Percentiles rank a stretch among this genome's conserved stretches.
Evolutionary conservation across 2,113 vertebrate genomes (phyloP).

Genomic region (Heptranchias perlo): DNA sequence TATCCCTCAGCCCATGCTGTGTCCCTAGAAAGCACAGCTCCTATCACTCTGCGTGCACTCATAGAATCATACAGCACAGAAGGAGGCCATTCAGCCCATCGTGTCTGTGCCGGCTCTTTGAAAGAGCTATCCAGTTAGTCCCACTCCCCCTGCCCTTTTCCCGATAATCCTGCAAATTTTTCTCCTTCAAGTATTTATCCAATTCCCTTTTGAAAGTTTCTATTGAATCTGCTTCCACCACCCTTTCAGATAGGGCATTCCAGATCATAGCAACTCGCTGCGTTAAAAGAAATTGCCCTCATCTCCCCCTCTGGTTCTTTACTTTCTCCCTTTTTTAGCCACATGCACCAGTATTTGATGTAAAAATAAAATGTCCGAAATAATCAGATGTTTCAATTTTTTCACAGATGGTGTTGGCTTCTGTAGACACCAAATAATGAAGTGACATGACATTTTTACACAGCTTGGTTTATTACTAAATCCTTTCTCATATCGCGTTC

Average conservation of each 20-base stretch:
- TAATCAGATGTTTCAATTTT: neutral
- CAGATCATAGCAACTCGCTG: neutral
- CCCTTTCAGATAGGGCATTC: neutral
- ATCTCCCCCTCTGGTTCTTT: neutral
- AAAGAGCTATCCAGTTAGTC: neutral
- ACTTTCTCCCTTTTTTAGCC: neutral
- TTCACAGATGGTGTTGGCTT: slow-evolving; percentile 13
- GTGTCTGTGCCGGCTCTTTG: neutral
- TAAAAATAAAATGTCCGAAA: slow-evolving; percentile 11
- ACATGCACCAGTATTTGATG: neutral
- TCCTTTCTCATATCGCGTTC: slow-evolving; percentile 17
- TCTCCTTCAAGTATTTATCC: neutral
- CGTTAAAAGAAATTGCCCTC: neutral
- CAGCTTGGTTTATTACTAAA: slow-evolving; percentile 10
- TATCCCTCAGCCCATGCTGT: no score
- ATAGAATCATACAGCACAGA: neutral
- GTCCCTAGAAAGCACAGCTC: no score
- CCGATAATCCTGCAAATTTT: no score
- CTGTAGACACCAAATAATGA: slow-evolving; percentile 21
- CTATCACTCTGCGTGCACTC: neutral
- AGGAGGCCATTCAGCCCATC: neutral
- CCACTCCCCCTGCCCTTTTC: no score
- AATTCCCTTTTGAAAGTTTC: slow-evolving; percentile 10
- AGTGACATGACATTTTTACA: neutral
- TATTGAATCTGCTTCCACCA: neutral